Conservation (phyloP, 2,888 invertebrate genomes). For the Amiota minor region DNA sequence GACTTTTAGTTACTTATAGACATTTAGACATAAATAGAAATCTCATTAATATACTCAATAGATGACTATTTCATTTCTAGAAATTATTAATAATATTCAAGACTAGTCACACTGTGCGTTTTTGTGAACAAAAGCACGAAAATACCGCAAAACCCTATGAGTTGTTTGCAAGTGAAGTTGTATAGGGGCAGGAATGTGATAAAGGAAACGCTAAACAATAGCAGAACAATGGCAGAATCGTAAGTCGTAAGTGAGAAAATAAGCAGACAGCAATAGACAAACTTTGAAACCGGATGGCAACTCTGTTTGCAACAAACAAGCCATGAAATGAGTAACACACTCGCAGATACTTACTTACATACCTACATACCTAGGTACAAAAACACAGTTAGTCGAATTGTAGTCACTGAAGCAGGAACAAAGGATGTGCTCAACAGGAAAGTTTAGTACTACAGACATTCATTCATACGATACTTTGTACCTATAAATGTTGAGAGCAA, state of each 20-base stretch:
- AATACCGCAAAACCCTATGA: slow-evolving; percentile 38
- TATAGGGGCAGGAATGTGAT: slow-evolving; percentile 6
- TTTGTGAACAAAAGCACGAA: slow-evolving; percentile 40
- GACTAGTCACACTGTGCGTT: too few species aligned
- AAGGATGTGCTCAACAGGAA: slow-evolving; percentile 19
- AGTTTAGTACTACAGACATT: background rate
- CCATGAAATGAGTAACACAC: slow-evolving; percentile 21
- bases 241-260: slow-evolving; percentile 43
- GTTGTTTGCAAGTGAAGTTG: slow-evolving; percentile 33
- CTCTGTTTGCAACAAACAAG: slow-evolving; percentile 21
- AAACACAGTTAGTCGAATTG: too few species aligned
- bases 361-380: too few species aligned
- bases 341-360: too few species aligned
- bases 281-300: slow-evolving; percentile 27
- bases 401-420: background rate
- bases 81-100: too few species aligned
- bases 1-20: too few species aligned
- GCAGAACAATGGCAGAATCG: slow-evolving; percentile 16
- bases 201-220: slow-evolving; percentile 45
- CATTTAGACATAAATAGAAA: too few species aligned
- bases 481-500: too few species aligned
- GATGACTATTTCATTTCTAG: too few species aligned
- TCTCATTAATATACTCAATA: too few species aligned
- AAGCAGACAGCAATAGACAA: slow-evolving; percentile 30
- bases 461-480: too few species aligned